These are phyloP conservation scores for Sphaeramia orbicularis DNA, from an alignment of 2,797 vertebrate species.

Conservation along the genomic window DNA sequence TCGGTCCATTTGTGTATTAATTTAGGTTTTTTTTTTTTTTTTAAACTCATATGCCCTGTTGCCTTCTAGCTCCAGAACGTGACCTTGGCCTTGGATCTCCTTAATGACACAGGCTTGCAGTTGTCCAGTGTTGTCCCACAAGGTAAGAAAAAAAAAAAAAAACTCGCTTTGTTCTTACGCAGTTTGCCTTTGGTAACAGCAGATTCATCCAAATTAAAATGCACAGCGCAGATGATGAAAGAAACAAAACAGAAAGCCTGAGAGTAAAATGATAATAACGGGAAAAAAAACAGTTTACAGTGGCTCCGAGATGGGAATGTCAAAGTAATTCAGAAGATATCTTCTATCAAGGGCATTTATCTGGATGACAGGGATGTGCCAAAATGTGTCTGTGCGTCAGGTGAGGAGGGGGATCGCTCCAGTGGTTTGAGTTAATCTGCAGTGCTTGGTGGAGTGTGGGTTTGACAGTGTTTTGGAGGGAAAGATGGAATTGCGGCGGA, in stretches of 20 bases:
- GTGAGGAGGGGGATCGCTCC: slow-evolving; percentile 9
- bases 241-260: slow-evolving; percentile 1
- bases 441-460: slow-evolving; percentile 23
- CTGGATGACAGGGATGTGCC: slow-evolving; percentile 35
- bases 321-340: slow-evolving; percentile 48
- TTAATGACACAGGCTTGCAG: slow-evolving; percentile 84
- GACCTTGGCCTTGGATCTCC: slow-evolving; percentile 89
- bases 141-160: slow-evolving; percentile 81
- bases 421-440: slow-evolving; percentile 50
- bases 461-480: slow-evolving; percentile 46
- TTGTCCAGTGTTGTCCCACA: slow-evolving; percentile 83
- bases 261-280: slow-evolving; percentile 24
- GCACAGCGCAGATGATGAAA: slow-evolving; percentile 12
- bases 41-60: slow-evolving; percentile 15
- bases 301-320: slow-evolving; percentile 21
- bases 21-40: too few relatives aligned
- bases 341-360: slow-evolving; percentile 50
- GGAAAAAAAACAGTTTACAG: slow-evolving; percentile 3
- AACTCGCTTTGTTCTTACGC: not conserved
- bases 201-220: slow-evolving; percentile 30
- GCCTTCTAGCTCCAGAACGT: slow-evolving; percentile 91
- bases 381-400: slow-evolving; percentile 47
- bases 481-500: slow-evolving; percentile 53
- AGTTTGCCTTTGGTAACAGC: not conserved
- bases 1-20: not conserved